phyloP scores from a whole-genome alignment of 2,797 vertebrate species.

The Clamator glandarius region DNA sequence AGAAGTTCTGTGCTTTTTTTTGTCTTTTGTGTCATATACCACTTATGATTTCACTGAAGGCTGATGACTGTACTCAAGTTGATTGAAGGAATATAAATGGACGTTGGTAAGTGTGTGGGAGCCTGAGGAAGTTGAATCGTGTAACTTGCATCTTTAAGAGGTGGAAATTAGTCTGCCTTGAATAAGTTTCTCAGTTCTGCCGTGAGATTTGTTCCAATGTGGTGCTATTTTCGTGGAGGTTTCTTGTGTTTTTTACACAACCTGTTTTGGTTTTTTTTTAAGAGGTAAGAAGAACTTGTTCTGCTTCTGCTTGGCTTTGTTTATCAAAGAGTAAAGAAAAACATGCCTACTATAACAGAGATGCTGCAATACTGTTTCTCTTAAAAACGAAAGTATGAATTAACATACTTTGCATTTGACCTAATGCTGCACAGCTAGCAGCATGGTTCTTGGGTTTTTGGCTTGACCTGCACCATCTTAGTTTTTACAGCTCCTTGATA shows the following conservation, averaged over 20 bases:
- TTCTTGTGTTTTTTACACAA: not conserved
- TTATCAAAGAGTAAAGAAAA: not conserved
- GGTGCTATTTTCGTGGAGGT: not conserved
- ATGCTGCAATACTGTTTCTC: not conserved
- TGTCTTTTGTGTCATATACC: not conserved
- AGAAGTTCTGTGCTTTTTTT: conserved; percentile 1
- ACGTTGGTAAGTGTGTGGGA: not conserved
- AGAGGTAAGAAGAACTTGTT: not conserved
- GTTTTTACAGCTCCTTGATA: not conserved
- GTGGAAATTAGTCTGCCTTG: conserved; percentile 17
- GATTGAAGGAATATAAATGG: not conserved
- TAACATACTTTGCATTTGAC: fast-evolving
- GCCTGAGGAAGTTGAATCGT: not conserved
- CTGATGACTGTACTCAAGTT: not conserved
- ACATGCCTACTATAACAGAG: not conserved
- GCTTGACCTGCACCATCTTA: not conserved
- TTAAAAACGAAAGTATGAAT: not conserved
- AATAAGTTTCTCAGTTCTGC: not conserved
- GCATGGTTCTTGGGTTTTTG: too few species aligned
- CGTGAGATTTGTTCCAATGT: not conserved
- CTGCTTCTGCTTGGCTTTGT: not conserved
- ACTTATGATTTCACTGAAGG: not conserved
- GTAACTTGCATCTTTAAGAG: conserved; percentile 17
- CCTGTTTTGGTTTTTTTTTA: not conserved
- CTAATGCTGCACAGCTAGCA: not conserved